Conservation (phyloP, 2,797 vertebrate genomes). For the Sebastes minor region DNA sequence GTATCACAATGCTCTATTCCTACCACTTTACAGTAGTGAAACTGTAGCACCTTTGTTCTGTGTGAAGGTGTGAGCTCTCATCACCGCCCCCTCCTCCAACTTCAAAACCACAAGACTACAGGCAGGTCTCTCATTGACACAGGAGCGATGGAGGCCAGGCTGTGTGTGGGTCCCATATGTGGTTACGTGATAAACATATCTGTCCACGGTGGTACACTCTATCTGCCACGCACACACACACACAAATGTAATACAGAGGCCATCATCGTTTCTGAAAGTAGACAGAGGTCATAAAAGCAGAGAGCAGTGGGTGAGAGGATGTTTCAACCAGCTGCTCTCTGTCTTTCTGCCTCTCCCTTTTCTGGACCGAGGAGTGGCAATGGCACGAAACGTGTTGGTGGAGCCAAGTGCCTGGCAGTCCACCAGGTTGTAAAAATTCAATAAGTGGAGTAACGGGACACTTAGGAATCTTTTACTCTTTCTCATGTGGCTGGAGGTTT, state of each 20-base stretch:
- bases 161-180: conserved; percentile 31
- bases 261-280: conserved; percentile 26
- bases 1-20: conserved; percentile 1
- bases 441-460: conserved; percentile 67
- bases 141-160: neutral
- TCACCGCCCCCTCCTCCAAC: neutral
- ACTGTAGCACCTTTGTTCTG: conserved; percentile 55
- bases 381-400: conserved; percentile 41
- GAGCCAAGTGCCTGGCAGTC: conserved; percentile 61
- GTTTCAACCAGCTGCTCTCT: conserved; percentile 44
- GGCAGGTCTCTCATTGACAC: conserved; percentile 36
- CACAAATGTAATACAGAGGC: neutral
- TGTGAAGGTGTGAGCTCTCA: conserved; percentile 23
- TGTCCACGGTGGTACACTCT: neutral
- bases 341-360: conserved; percentile 30
- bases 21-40: conserved; percentile 7
- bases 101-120: conserved; percentile 35
- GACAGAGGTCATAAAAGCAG: conserved; percentile 41
- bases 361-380: conserved; percentile 47
- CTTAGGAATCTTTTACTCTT: conserved; percentile 62
- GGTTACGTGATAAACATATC: conserved; percentile 37
- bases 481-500: conserved; percentile 72
- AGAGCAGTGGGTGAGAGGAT: conserved; percentile 30
- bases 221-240: neutral
- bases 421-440: conserved; percentile 76